Base-by-base conservation (phyloP, 2,797 vertebrate genomes). In the Menidia menidia region DNA sequence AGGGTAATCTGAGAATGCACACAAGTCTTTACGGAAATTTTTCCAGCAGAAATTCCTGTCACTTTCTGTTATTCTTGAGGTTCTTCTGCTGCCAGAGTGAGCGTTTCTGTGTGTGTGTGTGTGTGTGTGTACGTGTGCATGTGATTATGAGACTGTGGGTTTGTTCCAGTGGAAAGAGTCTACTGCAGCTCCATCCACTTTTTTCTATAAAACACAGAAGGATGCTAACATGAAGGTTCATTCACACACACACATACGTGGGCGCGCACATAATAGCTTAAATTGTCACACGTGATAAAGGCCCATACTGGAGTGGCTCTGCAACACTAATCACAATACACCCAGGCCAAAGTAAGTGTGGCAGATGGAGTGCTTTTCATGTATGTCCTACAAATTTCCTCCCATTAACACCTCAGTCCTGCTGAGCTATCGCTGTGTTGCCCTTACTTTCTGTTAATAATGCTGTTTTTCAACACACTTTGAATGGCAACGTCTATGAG, bases 151-250 rank as follows among this genome's bases (percentile, higher is more conserved):
- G 61, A 33, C 41, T 43, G 68, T 50, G 35, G 59, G 35, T 83
- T 84, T 75, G 79, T 78, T 89, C 83, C 87, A 91, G 60, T 87
- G 91, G 86, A 91, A 90, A 87, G 51, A 86, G 42, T 88, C 86
- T 78, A 78, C 60, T 64, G 75, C 50, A 75, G 42, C 70, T 77
- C 45, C 19, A 50, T 83, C 56, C 69, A 56, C 25, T 71, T 70
- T 71, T 70, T 78, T 86, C 75, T 60, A 82, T 88, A 85, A 91
- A 91, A 82, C 69, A 61, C 84, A 83, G 81, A 84, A 63, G 79
- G 89, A 61, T 25, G 53, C 73, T 79, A 73, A 73, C 67, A 69
- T 70, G 56, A 77, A 32, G 0, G 35, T 73, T 19, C 51, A 48
- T 31, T 52, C 62, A 18, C 47, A 47, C 47, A 62, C 30, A 42